phyloP scores from a whole-genome alignment of 2,113 vertebrate species.

The Alethe diademata region DNA sequence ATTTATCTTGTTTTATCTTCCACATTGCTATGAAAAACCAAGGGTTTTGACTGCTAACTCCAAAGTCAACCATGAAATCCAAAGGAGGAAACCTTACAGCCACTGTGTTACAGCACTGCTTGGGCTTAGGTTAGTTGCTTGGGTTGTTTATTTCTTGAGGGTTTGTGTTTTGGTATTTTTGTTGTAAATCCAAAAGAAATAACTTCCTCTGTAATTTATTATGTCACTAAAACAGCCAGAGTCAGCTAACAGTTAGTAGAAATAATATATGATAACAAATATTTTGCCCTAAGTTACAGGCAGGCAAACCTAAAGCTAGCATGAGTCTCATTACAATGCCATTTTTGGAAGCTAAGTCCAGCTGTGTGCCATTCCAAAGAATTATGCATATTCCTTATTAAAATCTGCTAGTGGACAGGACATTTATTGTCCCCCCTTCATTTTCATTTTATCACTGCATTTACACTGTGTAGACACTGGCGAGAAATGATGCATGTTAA shows the following conservation, averaged over 20 bases:
- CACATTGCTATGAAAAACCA: background rate
- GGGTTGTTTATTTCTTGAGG: background rate
- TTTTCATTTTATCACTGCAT: background rate
- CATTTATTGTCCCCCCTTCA: background rate
- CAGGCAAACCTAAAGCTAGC: background rate
- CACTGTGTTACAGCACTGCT: background rate
- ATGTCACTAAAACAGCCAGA: background rate
- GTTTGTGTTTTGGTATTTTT: background rate
- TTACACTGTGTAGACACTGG: background rate
- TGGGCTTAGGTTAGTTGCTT: background rate
- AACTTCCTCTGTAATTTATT: background rate
- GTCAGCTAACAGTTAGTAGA: background rate
- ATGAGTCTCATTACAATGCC: background rate
- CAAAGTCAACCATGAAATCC: background rate
- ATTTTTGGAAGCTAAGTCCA: background rate
- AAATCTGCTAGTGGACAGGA: background rate
- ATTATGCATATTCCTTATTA: background rate
- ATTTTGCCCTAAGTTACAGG: background rate
- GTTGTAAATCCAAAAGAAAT: background rate
- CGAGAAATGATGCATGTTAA: background rate
- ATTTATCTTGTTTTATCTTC: background rate
- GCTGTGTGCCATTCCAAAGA: background rate
- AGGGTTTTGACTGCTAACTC: background rate
- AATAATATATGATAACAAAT: background rate
- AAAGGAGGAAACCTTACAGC: background rate